Evolutionary conservation across 2,797 vertebrate species (phyloP).

Genomic region (Typhlichthys eigenmanni): DNA sequence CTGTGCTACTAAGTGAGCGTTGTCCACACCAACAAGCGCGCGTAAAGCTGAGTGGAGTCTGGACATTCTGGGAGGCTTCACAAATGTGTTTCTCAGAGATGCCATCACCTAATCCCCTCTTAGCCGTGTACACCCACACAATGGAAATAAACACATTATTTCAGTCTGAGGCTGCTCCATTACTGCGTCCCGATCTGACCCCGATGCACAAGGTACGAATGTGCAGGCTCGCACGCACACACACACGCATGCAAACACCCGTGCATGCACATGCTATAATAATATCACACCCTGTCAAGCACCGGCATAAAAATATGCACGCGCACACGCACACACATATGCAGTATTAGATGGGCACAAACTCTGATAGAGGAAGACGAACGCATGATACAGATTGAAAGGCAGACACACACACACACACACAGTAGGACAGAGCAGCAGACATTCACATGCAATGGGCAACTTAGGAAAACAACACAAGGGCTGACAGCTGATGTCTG

Average conservation of each 20-base stretch:
- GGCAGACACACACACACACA: slow-evolving; percentile 2
- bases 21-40: slow-evolving; percentile 25
- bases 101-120: slow-evolving; percentile 44
- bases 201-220: not conserved
- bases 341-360: not conserved
- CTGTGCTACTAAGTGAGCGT: too few species aligned
- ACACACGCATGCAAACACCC: slow-evolving; percentile 1
- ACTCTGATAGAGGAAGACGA: not conserved
- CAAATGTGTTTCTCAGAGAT: slow-evolving; percentile 23
- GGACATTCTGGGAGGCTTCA: not conserved
- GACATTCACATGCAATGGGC: slow-evolving; percentile 35
- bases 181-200: slow-evolving; percentile 26
- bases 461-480: slow-evolving; percentile 19
- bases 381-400: not conserved
- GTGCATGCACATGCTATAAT: not conserved
- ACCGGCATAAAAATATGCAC: not conserved
- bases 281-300: not conserved
- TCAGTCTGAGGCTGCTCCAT: slow-evolving; percentile 28
- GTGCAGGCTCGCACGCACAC: slow-evolving; percentile 2
- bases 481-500: slow-evolving; percentile 60
- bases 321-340: slow-evolving; percentile 11
- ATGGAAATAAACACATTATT: slow-evolving; percentile 47
- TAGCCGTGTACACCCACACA: slow-evolving; percentile 36
- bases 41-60: slow-evolving; percentile 45
- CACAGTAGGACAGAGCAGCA: not conserved